A percentile compares a stretch with the other conserved stretches of the same genome.
These are phyloP conservation scores for Mirounga angustirostris DNA, from an alignment of 2,113 vertebrate genomes.

Conservation along the genomic window DNA sequence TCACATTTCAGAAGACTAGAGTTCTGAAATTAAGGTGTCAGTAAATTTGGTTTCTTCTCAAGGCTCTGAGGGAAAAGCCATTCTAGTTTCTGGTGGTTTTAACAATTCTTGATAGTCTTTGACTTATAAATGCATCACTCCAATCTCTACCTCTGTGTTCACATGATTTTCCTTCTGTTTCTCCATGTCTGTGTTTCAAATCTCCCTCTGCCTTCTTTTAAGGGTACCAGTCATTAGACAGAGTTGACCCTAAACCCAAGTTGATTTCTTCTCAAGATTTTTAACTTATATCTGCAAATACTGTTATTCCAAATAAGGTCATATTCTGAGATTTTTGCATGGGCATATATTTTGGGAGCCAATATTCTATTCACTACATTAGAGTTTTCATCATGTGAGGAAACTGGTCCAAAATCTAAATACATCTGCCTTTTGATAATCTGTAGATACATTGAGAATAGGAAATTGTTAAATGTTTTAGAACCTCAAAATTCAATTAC, in stretches of 20 bases:
- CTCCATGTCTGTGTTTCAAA: neutral
- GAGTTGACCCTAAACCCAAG: neutral
- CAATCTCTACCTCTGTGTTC: neutral
- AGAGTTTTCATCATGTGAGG: neutral
- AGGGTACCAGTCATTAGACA: neutral
- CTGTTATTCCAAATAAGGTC: neutral
- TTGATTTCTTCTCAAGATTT: neutral
- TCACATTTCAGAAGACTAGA: neutral
- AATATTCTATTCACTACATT: neutral
- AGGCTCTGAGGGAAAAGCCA: neutral
- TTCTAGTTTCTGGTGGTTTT: neutral
- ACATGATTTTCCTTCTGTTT: neutral
- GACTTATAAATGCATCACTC: neutral
- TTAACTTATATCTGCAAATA: neutral
- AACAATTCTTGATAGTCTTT: neutral
- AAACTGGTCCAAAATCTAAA: neutral
- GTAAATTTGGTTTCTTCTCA: neutral
- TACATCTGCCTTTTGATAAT: neutral
- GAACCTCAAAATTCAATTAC: neutral
- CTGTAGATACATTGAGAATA: neutral
- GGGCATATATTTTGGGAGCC: neutral
- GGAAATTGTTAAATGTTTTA: constrained; percentile 7
- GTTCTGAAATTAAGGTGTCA: neutral
- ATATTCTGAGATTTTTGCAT: neutral
- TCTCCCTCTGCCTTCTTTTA: neutral